phyloP scores from a whole-genome alignment of 2,113 vertebrate genomes.

The Myotis yumanensis region DNA sequence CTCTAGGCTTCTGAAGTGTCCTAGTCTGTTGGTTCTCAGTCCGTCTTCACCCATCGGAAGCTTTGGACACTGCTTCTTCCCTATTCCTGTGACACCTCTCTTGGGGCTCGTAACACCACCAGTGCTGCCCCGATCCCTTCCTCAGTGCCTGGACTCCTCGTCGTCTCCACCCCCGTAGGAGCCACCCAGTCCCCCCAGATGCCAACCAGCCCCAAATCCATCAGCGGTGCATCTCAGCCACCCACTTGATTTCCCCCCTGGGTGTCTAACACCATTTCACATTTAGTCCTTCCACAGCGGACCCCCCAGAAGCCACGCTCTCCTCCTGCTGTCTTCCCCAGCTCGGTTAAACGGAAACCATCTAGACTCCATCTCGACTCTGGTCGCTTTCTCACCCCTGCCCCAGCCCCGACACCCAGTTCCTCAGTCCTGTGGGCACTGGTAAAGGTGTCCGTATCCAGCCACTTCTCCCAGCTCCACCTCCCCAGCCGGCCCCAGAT shows the following conservation, averaged over 20 bases:
- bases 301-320: background rate
- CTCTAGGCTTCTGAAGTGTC: accelerated
- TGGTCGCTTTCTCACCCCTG: background rate
- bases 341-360: no score
- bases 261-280: background rate
- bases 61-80: accelerated
- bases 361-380: background rate
- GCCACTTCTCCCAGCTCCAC: accelerated
- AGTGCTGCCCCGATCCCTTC: background rate
- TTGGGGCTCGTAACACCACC: accelerated
- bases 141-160: background rate
- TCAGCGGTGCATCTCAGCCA: accelerated
- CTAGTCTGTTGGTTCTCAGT: accelerated
- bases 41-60: accelerated
- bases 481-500: background rate
- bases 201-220: background rate
- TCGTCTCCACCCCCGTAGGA: accelerated
- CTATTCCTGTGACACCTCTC: background rate
- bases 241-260: background rate
- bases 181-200: no score
- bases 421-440: background rate
- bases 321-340: accelerated
- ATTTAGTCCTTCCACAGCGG: background rate
- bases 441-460: background rate
- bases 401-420: background rate